phyloP scores from a whole-genome alignment of 2,888 invertebrate species.

The Lasioglossum vierecki region DNA sequence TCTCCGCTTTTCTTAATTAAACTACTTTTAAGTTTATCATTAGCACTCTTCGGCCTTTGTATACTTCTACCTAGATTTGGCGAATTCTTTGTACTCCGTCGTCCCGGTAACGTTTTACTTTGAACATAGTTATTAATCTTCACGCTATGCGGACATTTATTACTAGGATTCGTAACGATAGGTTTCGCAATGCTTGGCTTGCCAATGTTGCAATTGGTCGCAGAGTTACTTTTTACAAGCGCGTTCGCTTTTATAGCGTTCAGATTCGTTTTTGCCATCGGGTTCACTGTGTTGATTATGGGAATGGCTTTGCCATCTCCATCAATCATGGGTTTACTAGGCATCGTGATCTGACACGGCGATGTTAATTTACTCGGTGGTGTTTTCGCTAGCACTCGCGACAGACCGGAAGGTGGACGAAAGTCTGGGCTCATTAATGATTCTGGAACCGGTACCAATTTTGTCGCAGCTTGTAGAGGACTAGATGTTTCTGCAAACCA shows the following conservation, averaged over 20 bases:
- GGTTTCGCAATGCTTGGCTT: slow-evolving; percentile 79
- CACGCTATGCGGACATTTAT: slow-evolving; percentile 79
- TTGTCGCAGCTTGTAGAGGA: slow-evolving; percentile 92
- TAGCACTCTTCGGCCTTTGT: slow-evolving; percentile 73
- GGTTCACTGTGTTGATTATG: slow-evolving; percentile 77
- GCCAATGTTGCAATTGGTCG: slow-evolving; percentile 74
- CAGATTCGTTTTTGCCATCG: slow-evolving; percentile 76
- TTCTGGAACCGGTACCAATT: slow-evolving; percentile 95
- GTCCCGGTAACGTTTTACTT: slow-evolving; percentile 77
- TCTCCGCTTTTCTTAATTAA: slow-evolving; percentile 63
- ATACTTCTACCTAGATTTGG: slow-evolving; percentile 77
- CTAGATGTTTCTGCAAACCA: slow-evolving; percentile 83
- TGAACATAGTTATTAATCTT: slow-evolving; percentile 82
- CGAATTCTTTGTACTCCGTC: slow-evolving; percentile 74
- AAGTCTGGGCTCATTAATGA: slow-evolving; percentile 94
- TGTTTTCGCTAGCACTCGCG: slow-evolving; percentile 77
- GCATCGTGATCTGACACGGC: slow-evolving; percentile 78
- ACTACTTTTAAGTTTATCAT: slow-evolving; percentile 70
- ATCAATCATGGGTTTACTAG: slow-evolving; percentile 73
- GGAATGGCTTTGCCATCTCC: slow-evolving; percentile 76
- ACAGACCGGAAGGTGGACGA: slow-evolving; percentile 82
- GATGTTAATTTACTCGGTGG: slow-evolving; percentile 79
- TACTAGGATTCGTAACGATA: slow-evolving; percentile 72
- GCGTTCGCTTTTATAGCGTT: slow-evolving; percentile 75
- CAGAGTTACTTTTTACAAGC: slow-evolving; percentile 77